These are phyloP conservation scores for Cephalotes varians DNA, from an alignment of 2,888 invertebrate genomes.

Conservation along the genomic window DNA sequence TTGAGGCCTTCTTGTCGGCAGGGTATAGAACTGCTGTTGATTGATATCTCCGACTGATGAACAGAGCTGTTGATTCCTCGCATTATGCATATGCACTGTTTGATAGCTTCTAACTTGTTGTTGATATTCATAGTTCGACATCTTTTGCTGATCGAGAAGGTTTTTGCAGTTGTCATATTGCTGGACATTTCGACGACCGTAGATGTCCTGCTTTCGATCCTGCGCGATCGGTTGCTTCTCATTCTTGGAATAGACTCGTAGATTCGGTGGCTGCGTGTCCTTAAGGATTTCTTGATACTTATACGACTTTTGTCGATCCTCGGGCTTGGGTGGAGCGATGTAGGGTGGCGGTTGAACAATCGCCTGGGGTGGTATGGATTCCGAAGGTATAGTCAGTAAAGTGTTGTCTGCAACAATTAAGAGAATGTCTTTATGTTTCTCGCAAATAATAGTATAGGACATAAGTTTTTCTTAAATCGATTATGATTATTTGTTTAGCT, in stretches of 20 bases:
- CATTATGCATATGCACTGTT: slow-evolving; percentile 71
- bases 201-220: slow-evolving; percentile 46
- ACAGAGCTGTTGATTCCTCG: slow-evolving; percentile 74
- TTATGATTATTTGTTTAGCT: background rate
- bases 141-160: slow-evolving; percentile 31
- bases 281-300: slow-evolving; percentile 70
- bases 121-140: slow-evolving; percentile 53
- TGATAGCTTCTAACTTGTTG: slow-evolving; percentile 59
- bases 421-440: background rate
- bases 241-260: slow-evolving; percentile 43
- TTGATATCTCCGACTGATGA: slow-evolving; percentile 45
- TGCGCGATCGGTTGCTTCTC: slow-evolving; percentile 61
- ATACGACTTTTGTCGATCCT: slow-evolving; percentile 68
- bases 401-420: slow-evolving; percentile 82
- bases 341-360: slow-evolving; percentile 78
- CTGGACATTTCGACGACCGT: slow-evolving; percentile 62
- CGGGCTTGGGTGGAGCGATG: slow-evolving; percentile 77
- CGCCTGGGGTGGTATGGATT: slow-evolving; percentile 72
- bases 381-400: slow-evolving; percentile 78
- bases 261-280: slow-evolving; percentile 46
- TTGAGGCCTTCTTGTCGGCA: slow-evolving; percentile 86
- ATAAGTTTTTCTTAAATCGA: slow-evolving; percentile 29
- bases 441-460: background rate
- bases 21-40: slow-evolving; percentile 83
- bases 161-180: slow-evolving; percentile 56